These are phyloP conservation scores for Mesorhabditis sp. DNA, from an alignment of 2,888 invertebrate species.

Conservation along the genomic window DNA sequence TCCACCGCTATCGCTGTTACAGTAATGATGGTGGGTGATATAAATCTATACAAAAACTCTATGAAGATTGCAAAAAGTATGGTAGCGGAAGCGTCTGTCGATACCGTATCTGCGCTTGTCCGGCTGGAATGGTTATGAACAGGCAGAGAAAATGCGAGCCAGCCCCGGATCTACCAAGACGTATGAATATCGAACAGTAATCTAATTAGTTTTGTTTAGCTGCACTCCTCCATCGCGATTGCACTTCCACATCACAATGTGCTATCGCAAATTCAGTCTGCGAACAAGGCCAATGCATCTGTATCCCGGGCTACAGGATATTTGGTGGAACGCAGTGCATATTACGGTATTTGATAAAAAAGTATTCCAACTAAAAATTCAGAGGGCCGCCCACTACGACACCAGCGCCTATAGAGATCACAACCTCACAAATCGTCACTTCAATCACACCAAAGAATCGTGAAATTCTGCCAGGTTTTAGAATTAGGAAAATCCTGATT, in stretches of 20 bases:
- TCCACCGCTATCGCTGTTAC: conserved; percentile 4
- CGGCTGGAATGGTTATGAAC: conserved; percentile 26
- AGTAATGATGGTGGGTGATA: not conserved
- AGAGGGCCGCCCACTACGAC: not conserved
- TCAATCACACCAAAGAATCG: conserved; percentile 1
- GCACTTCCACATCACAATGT: conserved; percentile 27
- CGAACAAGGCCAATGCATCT: conserved; percentile 32
- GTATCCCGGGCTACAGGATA: conserved; percentile 32
- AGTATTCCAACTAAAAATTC: not conserved
- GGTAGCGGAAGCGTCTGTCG: conserved; percentile 26
- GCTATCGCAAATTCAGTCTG: conserved; percentile 31
- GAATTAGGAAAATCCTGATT: not conserved
- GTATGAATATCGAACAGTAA: not conserved
- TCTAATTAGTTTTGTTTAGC: conserved; percentile 17
- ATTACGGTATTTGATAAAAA: not conserved
- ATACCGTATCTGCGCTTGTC: conserved; percentile 21
- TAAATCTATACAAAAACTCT: not conserved
- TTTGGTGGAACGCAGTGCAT: conserved; percentile 46
- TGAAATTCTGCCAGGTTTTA: not conserved
- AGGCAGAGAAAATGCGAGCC: conserved; percentile 12
- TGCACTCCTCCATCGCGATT: conserved; percentile 35
- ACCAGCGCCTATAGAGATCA: not conserved
- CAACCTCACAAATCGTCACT: not conserved
- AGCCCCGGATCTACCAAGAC: conserved; percentile 6
- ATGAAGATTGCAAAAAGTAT: conserved; percentile 16